phyloP scores from a whole-genome alignment of 2,113 vertebrate species.

The Oryzias curvinotus region DNA sequence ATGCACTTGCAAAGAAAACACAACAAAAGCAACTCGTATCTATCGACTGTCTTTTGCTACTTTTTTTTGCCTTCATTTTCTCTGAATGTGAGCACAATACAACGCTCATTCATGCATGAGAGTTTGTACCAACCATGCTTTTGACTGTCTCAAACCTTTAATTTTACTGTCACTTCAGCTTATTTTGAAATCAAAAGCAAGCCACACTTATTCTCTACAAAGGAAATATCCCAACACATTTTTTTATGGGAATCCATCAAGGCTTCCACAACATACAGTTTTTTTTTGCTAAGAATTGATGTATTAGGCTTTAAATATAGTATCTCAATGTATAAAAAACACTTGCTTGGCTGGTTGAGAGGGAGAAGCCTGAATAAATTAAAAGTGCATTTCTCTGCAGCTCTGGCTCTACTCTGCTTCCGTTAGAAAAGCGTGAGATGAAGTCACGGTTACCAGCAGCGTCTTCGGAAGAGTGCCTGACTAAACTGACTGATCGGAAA shows the following conservation, averaged over 20 bases:
- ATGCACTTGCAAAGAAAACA: conserved; percentile 16
- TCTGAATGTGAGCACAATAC: background rate
- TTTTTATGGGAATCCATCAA: too few species aligned
- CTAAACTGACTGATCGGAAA: conserved; percentile 40
- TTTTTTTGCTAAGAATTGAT: conserved; percentile 18
- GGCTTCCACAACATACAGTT: background rate
- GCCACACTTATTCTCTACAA: too few species aligned
- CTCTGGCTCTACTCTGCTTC: conserved; percentile 3
- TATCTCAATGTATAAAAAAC: background rate
- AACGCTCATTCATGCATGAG: too few species aligned
- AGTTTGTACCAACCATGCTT: too few species aligned
- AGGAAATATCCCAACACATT: too few species aligned
- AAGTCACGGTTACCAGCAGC: conserved; percentile 12
- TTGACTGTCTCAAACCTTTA: too few species aligned
- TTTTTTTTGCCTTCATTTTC: conserved; percentile 1
- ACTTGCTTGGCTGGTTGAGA: conserved; percentile 3
- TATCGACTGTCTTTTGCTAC: conserved; percentile 29
- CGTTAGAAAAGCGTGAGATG: conserved; percentile 6
- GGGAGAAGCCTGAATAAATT: conserved; percentile 14
- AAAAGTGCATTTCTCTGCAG: conserved; percentile 16
- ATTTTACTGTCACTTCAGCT: too few species aligned
- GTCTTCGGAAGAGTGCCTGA: conserved; percentile 28
- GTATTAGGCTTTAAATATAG: conserved; percentile 16
- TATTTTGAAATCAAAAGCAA: too few species aligned
- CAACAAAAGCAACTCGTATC: conserved; percentile 5